Conservation (phyloP, 2,113 vertebrate species). For the human region GRCh38 chr4:55727001-55727500, state of each 20-base stretch:
- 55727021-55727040: too few relatives aligned
- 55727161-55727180: too few relatives aligned
- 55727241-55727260: background rate
- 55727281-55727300: background rate
- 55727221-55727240: too few relatives aligned
- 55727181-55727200: too few relatives aligned
- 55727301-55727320: constrained; percentile 15
- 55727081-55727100: too few relatives aligned
- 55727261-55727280: background rate
- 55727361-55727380: background rate
- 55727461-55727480: background rate
- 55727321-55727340: background rate
- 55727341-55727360: background rate
- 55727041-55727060: too few relatives aligned
- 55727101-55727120: too few relatives aligned
- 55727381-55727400: background rate
- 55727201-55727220: too few relatives aligned
- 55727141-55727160: too few relatives aligned
- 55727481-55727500: background rate
- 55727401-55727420: background rate
- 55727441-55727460: background rate
- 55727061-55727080: too few relatives aligned
- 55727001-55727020: too few relatives aligned
- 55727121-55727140: too few relatives aligned
- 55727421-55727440: background rate